Evolutionary conservation across 2,797 vertebrate genomes (phyloP).

Genomic region (Malacoraja senta): DNA sequence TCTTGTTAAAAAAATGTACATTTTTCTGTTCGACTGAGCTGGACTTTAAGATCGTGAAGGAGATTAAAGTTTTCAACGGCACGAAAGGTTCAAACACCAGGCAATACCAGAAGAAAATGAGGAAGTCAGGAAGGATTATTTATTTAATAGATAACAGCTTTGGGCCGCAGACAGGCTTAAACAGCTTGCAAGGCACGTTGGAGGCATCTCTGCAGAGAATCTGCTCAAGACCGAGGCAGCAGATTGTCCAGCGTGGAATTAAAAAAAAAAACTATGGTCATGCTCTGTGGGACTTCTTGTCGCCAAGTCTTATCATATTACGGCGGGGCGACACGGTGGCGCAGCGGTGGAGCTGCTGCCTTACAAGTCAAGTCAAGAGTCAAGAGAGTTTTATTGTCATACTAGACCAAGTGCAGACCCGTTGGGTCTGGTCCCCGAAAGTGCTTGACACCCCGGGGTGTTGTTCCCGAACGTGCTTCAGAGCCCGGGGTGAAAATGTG

Average conservation of each 20-base stretch:
- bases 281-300: background rate
- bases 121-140: background rate
- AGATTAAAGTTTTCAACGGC: background rate
- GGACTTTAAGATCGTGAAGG: background rate
- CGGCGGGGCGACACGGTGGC: too few species aligned
- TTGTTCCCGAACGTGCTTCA: too few species aligned
- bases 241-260: background rate
- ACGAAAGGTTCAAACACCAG: background rate
- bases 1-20: background rate
- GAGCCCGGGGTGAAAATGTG: too few species aligned
- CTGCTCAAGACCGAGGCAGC: background rate
- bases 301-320: background rate
- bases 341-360: too few species aligned
- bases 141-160: background rate
- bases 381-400: too few species aligned
- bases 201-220: background rate
- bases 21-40: background rate
- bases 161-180: background rate
- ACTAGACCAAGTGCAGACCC: too few species aligned
- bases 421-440: too few species aligned
- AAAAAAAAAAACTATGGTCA: background rate
- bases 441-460: too few species aligned
- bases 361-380: too few species aligned
- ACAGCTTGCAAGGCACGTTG: background rate
- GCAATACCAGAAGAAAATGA: background rate